Evolutionary conservation across 2,113 vertebrate species (phyloP).

Genomic region (Leptodactylus fuscus): DNA sequence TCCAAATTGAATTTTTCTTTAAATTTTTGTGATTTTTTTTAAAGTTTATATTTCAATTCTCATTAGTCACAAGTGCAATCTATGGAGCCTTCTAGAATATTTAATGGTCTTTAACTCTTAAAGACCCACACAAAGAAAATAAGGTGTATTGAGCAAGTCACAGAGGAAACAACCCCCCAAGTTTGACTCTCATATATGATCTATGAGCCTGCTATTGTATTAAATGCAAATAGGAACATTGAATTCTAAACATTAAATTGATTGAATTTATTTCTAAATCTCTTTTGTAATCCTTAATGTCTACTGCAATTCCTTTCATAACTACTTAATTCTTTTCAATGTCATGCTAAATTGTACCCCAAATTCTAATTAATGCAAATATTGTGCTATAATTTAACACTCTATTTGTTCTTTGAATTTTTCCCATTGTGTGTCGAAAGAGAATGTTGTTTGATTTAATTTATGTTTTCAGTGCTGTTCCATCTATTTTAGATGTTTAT

Average conservation of each 20-base stretch:
- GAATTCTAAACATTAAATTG: conserved; percentile 48
- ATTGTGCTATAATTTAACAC: conserved; percentile 59
- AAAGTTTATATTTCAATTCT: no score
- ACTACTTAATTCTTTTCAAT: conserved; percentile 36
- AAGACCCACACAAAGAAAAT: no score
- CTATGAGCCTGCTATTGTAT: background rate
- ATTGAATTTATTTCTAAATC: conserved; percentile 50
- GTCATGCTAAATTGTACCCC: conserved; percentile 54
- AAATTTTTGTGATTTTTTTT: no score
- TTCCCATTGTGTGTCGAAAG: conserved; percentile 50
- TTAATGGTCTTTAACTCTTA: no score
- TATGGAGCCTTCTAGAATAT: no score
- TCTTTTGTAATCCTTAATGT: conserved; percentile 49
- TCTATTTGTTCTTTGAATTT: conserved; percentile 59
- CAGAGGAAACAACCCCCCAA: no score
- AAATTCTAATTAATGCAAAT: conserved; percentile 62
- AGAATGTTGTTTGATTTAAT: conserved; percentile 43
- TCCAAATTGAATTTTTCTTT: no score
- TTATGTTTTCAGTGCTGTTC: conserved; percentile 61
- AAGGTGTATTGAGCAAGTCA: no score
- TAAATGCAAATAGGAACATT: background rate
- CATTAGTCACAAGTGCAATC: no score
- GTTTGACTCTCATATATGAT: background rate
- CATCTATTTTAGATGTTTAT: conserved; percentile 58
- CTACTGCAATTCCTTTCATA: conserved; percentile 47